Conservation (phyloP, 2,113 vertebrate species). For the Callorhinus ursinus region DNA sequence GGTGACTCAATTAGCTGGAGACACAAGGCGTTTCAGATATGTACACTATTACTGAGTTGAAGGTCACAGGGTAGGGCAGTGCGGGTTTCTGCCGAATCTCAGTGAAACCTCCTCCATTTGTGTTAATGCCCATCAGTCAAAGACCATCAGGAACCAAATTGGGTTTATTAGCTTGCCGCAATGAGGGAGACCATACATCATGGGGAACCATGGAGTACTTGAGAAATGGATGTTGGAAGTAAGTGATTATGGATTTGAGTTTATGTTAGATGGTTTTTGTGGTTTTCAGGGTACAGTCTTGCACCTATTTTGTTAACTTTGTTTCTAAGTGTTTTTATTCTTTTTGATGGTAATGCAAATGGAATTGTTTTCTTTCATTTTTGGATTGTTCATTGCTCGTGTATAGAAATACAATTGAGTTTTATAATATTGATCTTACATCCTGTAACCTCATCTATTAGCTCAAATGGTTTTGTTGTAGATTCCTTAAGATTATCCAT, state of each 20-base stretch:
- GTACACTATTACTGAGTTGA: background rate
- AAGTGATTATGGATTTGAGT: background rate
- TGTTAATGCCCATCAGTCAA: background rate
- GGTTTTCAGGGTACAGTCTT: background rate
- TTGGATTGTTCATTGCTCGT: background rate
- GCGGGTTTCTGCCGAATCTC: background rate
- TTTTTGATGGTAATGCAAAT: background rate
- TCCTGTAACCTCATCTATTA: background rate
- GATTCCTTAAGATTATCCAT: background rate
- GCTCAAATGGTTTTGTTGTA: background rate
- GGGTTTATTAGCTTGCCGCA: background rate
- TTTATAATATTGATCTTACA: background rate
- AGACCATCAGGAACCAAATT: background rate
- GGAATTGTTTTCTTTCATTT: conserved; percentile 23
- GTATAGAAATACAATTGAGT: background rate
- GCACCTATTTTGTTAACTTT: background rate
- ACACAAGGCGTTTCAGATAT: background rate
- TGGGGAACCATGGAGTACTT: background rate
- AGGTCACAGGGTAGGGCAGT: background rate
- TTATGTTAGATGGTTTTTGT: background rate
- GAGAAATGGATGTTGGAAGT: background rate
- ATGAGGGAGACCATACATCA: background rate
- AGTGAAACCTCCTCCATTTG: background rate
- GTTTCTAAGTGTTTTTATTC: background rate
- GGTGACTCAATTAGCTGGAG: background rate